Evolutionary conservation across 2,797 vertebrate species (phyloP), one percentile per base, ranked within the genome.

Genomic region (Knipowitschia caucasica): DNA sequence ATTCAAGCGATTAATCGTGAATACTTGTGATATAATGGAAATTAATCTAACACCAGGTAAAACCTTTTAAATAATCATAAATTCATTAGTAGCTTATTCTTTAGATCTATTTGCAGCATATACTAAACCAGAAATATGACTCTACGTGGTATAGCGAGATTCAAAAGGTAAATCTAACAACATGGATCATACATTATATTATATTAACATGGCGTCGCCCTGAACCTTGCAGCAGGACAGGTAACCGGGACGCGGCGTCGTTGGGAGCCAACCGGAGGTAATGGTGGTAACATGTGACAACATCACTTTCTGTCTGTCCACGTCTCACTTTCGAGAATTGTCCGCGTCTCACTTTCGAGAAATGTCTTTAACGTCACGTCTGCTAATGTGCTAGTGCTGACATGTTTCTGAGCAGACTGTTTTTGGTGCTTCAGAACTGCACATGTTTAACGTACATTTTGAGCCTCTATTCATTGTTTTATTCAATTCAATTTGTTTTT

Each of bases 241-340:
- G 63, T 89, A 80, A 59, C 79, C 49, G 51, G 11, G 53, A 44
- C 46, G 39, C 66, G 63, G 71, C 85, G 58, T 69, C 85, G 5
- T 74, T 79, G 62, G 80, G 76, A 84, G 35, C 79, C 55, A 81
- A 74, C 71, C 87, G 77, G 88, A 91, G 91, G 90, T 92, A 91
- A 88, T 61, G 60, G 69, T 67, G 75, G 73, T 72, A 81, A 83
- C 73, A 73, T 72, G 67, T 72, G 75, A 82, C n/a, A n/a, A n/a
- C 59, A 60, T 50, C 46, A 50, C 69, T 80, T 61, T 82, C 69
- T 76, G 83, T 85, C 74, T 74, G 72, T 80, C 50, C 34, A 56
- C 69, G 75, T 81, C 53, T 75, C 79, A 63, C 29, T 29, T 30
- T 20, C 25, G 25, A 7, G 15, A 30, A 46, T 17, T 30, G 44